A percentile compares a stretch with the other conserved stretches of the same genome.
Evolutionary conservation across 1,140 invertebrate genomes (phyloP).

Genomic region (Aplysia californica): DNA sequence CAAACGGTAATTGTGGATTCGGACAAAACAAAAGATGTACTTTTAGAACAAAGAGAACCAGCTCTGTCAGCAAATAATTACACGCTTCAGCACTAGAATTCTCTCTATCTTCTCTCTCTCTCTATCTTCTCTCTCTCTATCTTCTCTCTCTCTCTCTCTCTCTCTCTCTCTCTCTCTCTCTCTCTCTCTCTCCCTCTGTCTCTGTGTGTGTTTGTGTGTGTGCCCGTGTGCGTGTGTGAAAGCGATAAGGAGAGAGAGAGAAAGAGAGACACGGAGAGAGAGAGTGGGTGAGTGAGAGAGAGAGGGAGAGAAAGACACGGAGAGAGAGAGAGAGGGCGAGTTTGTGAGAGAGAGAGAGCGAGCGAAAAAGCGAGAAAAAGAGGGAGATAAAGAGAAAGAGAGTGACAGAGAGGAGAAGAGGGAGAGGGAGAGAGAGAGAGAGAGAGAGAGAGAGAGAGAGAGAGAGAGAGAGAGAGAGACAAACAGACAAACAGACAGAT

Average conservation of each 20-base stretch:
- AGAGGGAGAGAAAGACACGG: too few species aligned
- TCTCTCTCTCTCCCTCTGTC: background rate
- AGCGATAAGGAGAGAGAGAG: background rate
- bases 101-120: background rate
- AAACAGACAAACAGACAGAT: too few species aligned
- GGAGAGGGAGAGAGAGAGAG: conserved; percentile 14
- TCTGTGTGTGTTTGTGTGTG: too few species aligned
- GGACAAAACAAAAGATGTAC: background rate
- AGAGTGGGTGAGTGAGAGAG: too few species aligned
- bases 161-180: background rate
- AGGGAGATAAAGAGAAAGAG: background rate
- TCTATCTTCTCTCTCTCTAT: background rate
- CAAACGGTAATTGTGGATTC: background rate
- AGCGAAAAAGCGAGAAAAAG: too few species aligned
- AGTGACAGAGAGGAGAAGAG: background rate
- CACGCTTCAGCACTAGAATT: background rate
- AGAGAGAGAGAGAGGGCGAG: too few species aligned
- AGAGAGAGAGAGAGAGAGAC: background rate
- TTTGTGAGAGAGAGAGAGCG: too few species aligned
- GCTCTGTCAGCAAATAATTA: background rate
- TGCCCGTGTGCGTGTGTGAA: background rate
- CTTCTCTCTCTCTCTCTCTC: background rate
- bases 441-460: conserved; percentile 3
- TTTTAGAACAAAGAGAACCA: background rate
- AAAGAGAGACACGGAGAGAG: too few species aligned